Evolutionary conservation across 92 coral and sea anemone species (phyloP).

Genomic region (Actinernus sp.): DNA sequence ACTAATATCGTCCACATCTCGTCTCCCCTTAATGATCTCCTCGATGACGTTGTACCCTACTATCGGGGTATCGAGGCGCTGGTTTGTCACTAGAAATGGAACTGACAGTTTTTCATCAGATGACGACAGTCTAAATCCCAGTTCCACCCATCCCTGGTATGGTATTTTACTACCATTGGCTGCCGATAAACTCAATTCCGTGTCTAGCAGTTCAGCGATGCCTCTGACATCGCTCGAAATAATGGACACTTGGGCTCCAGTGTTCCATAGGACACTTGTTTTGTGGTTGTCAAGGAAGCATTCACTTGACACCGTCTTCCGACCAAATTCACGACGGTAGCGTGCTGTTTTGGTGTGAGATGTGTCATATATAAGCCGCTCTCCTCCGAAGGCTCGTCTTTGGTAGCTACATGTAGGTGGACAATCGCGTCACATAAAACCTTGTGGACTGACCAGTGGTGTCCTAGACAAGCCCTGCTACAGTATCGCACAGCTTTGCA

Average conservation of each 20-base stretch:
- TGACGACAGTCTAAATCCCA: slow-evolving; percentile 45
- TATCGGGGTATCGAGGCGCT: slow-evolving; percentile 37
- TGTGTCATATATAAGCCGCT: slow-evolving; percentile 7
- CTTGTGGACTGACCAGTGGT: slow-evolving; percentile 38
- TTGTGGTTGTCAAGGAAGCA: slow-evolving; percentile 20
- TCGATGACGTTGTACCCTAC: slow-evolving; percentile 61
- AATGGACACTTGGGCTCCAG: slow-evolving; percentile 69
- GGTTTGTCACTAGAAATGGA: slow-evolving; percentile 46
- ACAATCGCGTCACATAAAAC: slow-evolving; percentile 30
- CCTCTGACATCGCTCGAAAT: slow-evolving; percentile 33
- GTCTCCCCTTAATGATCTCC: slow-evolving; percentile 21
- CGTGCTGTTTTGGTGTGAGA: slow-evolving; percentile 27
- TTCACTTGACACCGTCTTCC: slow-evolving; percentile 28
- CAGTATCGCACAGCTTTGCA: slow-evolving; percentile 39
- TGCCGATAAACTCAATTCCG: slow-evolving; percentile 46
- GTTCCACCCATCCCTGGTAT: slow-evolving; percentile 57
- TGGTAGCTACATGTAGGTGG: background rate
- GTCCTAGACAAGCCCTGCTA: slow-evolving; percentile 29
- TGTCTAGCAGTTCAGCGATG: slow-evolving; percentile 35
- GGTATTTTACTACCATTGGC: slow-evolving; percentile 56
- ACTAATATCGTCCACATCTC: slow-evolving; percentile 2
- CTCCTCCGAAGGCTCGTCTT: background rate
- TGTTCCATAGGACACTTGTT: slow-evolving; percentile 39
- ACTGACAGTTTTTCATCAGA: slow-evolving; percentile 19
- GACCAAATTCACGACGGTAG: slow-evolving; percentile 37